A percentile compares a stretch with the other conserved stretches of the same genome.
Evolutionary conservation across 2,888 invertebrate genomes (phyloP).

Genomic region (Beris morrisii): DNA sequence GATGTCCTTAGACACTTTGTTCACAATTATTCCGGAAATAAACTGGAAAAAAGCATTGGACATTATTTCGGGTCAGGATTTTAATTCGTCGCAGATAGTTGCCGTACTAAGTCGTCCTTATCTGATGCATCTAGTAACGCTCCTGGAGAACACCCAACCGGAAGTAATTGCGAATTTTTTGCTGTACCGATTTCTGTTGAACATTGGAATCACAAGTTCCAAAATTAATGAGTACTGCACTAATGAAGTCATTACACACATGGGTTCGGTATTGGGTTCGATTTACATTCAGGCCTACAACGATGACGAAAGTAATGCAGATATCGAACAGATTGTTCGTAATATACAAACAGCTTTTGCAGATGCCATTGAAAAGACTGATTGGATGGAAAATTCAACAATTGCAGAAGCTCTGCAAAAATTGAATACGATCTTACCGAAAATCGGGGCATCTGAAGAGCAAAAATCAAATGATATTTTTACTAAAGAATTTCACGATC

Average conservation of each 20-base stretch:
- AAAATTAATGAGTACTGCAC: constrained; percentile 4
- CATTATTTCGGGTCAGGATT: not conserved
- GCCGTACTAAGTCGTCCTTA: not conserved
- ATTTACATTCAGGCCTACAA: constrained; percentile 16
- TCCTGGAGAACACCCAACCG: not conserved
- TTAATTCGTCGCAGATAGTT: not conserved
- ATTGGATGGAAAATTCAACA: constrained; percentile 31
- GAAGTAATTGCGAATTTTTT: constrained; percentile 16
- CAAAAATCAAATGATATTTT: not conserved
- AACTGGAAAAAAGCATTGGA: constrained; percentile 4
- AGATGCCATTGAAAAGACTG: not conserved
- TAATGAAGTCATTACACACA: not conserved
- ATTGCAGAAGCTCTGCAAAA: constrained; percentile 19
- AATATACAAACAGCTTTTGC: constrained; percentile 16
- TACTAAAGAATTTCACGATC: not conserved
- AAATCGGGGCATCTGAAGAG: constrained; percentile 18
- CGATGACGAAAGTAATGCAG: not conserved
- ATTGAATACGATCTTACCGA: constrained; percentile 14
- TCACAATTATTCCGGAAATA: not conserved
- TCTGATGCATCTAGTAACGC: not conserved
- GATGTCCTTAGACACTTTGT: constrained; percentile 1
- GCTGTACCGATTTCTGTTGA: not conserved
- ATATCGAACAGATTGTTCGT: constrained; percentile 20
- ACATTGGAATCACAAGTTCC: not conserved
- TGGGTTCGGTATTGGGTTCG: constrained; percentile 5